Evolutionary conservation across 2,888 invertebrate species (phyloP), one percentile per base, ranked within the genome.

Genomic region (Chloromyia formosa): DNA sequence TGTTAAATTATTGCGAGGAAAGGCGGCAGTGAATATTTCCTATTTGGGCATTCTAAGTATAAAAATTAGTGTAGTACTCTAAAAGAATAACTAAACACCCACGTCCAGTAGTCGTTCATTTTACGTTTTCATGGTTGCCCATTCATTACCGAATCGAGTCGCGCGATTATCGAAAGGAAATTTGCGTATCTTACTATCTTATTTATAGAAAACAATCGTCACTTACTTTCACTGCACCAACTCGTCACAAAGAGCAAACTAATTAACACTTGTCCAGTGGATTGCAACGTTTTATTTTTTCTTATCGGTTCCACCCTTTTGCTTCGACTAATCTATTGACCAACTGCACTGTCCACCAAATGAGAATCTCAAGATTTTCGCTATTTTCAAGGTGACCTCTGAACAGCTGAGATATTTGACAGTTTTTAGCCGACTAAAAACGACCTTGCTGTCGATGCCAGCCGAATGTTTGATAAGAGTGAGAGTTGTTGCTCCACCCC

Each of bases 341-440:
- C n/a, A n/a, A n/a, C 18, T 58, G 71, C 69, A 27, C 71, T 18
- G 56, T 58, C 45, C 27, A 35, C 3, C 7, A 7, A 4, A 35
- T 35, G 27, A 18, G 27, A n/a, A 56, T 71, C 58, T 20, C 12
- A 27, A 66, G 49, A 69, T 73, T 73, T 73, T 73, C 49, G 7
- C 3, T 23, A 16, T 45, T 58, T 60, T 61, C 73, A 73, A 73
- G 73, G 73, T 73, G 73, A 73, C 73, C 73, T 49, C 49, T 73
- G 49, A 40, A 42, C 73, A 73, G 73, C 60, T 73, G 73, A 20
- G 16, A 2, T 7, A 49, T 45, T 73, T 73, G 73, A 73, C 73
- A 61, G 73, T 53, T 73, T n/a, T n/a, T 40, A 9, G 20, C 56
- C 71, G 69, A 54, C n/a, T 35, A 20, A 4, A 12, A 20, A 22